phyloP scores from a whole-genome alignment of 2,113 vertebrate genomes.

The Manacus vitellinus region DNA sequence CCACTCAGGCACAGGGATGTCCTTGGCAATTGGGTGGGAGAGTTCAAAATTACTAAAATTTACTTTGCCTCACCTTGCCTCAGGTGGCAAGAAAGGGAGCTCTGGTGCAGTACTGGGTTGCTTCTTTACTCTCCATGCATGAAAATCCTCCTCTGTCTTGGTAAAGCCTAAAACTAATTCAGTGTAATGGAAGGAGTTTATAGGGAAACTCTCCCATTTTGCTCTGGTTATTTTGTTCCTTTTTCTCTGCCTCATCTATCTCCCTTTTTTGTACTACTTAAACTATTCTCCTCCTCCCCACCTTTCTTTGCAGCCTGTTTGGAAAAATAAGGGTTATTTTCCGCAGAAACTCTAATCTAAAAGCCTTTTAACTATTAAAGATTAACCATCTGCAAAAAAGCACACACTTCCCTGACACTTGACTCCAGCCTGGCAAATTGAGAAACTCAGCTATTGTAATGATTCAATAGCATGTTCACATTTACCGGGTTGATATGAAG shows the following conservation, averaged over 20 bases:
- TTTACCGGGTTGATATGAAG: neutral
- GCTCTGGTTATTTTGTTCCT: neutral
- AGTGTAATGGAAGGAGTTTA: neutral
- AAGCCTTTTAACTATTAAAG: conserved; percentile 20
- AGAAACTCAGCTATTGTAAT: neutral
- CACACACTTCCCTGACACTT: neutral
- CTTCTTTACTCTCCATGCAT: neutral
- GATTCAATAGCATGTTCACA: neutral
- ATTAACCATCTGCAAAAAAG: conserved; percentile 24
- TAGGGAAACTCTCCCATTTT: neutral
- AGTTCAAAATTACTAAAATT: neutral
- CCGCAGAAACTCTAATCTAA: neutral
- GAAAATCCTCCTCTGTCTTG: neutral
- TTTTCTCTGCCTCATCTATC: neutral
- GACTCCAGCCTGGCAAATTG: neutral
- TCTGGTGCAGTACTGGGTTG: neutral
- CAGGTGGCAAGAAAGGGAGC: neutral
- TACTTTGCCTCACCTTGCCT: neutral
- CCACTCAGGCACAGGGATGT: neutral
- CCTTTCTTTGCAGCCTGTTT: neutral
- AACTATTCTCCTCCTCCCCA: neutral
- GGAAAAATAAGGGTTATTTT: neutral
- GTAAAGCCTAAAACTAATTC: neutral
- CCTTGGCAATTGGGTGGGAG: neutral
- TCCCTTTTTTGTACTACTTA: neutral